These are phyloP conservation scores for Leguminivora glycinivorella DNA, from an alignment of 1,140 invertebrate species.

Conservation along the genomic window DNA sequence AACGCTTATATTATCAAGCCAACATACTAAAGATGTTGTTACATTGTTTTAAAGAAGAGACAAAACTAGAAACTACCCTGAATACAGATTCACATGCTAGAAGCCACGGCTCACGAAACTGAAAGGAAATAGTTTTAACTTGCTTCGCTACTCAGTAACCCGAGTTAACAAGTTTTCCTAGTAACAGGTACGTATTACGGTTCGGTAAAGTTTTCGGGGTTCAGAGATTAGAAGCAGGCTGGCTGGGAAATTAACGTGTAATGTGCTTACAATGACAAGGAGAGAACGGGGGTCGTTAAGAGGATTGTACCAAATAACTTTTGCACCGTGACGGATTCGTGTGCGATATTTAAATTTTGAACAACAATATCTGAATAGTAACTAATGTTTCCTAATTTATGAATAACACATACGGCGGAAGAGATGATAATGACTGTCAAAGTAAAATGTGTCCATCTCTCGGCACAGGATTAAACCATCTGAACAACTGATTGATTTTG, in stretches of 20 bases:
- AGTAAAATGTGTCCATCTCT: no score
- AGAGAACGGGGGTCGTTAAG: background rate
- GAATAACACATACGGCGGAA: no score
- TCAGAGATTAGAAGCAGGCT: background rate
- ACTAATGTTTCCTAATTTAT: no score
- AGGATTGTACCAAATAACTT: background rate
- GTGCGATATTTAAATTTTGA: background rate
- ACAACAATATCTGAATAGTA: no score
- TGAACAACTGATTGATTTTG: no score
- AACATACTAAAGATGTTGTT: no score
- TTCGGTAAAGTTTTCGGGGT: background rate
- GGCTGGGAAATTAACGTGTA: background rate
- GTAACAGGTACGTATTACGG: slow-evolving; percentile 1
- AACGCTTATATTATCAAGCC: no score
- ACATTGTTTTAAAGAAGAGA: background rate
- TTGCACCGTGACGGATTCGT: background rate
- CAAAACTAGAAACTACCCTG: background rate
- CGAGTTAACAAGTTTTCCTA: background rate
- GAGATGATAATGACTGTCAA: no score
- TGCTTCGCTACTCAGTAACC: slow-evolving; percentile 3
- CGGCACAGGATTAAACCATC: no score
- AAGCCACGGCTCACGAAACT: background rate
- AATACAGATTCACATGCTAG: background rate
- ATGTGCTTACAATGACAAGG: background rate
- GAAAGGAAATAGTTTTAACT: background rate